Evolutionary conservation across 1,140 invertebrate genomes (phyloP), one percentile per base, ranked within the genome.

Genomic region (Scaptomyza pallida): DNA sequence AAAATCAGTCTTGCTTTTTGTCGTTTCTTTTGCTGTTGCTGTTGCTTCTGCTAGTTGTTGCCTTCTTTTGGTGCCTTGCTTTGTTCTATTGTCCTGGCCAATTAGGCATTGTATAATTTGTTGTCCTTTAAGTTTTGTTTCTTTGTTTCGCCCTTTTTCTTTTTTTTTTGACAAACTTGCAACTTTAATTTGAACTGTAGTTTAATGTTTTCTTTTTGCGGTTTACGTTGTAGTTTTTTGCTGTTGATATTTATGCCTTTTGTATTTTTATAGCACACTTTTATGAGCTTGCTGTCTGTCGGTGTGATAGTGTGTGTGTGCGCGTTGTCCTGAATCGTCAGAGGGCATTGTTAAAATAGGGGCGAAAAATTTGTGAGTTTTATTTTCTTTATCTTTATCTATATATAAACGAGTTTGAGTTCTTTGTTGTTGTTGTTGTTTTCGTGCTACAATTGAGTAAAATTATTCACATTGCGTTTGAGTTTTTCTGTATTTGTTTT

Each of bases 1-100:
- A 83, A 85, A 89, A 89, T 89, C 86, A 89, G 86, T 89, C 86
- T 89, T 89, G 71, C 68, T 86, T 78, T n/a, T 52, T 72, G 63
- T 78, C 51, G 57, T 56, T 68, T 65, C 33, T 30, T 30, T 10
- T 51, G 23, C 47, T 62, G 9, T 15, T 47, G 15, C 48, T 62
- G 13, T 17, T 45, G 40, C 48, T 73, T 52, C 9, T 70, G 37
- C 15, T 17, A 16, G 50, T 60, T 45, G 13, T 13, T 13, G 16
- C n/a, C 47, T 21, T 33, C n/a, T n/a, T n/a, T n/a, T n/a, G n/a
- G n/a, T n/a, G n/a, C n/a, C n/a, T n/a, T n/a, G n/a, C n/a, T n/a
- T n/a, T n/a, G 3, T 33, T 33, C 23, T 57, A 59, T 68, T 48
- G 13, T 59, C 55, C 48, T 35, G 48, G 37, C 51, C 60, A 56